phyloP scores from a whole-genome alignment of 2,797 vertebrate species.

The Coranthus polyacanthus region DNA sequence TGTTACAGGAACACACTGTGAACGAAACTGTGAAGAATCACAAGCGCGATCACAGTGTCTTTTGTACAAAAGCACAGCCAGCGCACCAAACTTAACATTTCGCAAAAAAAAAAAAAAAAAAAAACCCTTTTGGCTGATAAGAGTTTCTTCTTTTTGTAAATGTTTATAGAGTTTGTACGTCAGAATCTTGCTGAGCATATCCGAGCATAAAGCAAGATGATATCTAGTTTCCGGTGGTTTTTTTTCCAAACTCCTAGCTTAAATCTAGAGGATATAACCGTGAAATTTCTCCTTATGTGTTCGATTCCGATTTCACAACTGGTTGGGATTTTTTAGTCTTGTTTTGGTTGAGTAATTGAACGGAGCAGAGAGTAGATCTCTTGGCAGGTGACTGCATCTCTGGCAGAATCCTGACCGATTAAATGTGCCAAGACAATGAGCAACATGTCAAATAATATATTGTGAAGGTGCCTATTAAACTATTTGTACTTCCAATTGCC shows the following conservation, averaged over 20 bases:
- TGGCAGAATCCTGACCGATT: constrained; percentile 20
- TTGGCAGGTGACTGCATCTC: constrained; percentile 28
- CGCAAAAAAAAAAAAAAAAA: constrained; percentile 8
- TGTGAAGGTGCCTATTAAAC: constrained; percentile 21
- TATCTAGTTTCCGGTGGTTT: background rate
- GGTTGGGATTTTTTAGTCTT: constrained; percentile 1
- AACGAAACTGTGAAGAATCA: too few species aligned
- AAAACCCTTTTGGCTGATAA: too few species aligned
- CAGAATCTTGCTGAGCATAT: too few species aligned
- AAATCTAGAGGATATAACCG: constrained; percentile 17
- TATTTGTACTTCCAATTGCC: constrained; percentile 30
- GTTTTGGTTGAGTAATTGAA: constrained; percentile 14
- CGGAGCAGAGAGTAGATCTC: constrained; percentile 25
- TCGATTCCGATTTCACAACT: constrained; percentile 7
- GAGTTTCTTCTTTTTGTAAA: too few species aligned
- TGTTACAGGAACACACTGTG: constrained; percentile 29
- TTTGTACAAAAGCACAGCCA: constrained; percentile 13
- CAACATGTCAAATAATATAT: constrained; percentile 36
- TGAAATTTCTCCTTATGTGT: constrained; percentile 14
- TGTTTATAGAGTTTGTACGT: too few species aligned
- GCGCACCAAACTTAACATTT: constrained; percentile 19
- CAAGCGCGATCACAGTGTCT: constrained; percentile 22
- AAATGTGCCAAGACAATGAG: constrained; percentile 49
- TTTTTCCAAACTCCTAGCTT: background rate
- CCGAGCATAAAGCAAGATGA: background rate